Conservation (phyloP, 2,888 invertebrate genomes). For the Machimus rusticus region DNA sequence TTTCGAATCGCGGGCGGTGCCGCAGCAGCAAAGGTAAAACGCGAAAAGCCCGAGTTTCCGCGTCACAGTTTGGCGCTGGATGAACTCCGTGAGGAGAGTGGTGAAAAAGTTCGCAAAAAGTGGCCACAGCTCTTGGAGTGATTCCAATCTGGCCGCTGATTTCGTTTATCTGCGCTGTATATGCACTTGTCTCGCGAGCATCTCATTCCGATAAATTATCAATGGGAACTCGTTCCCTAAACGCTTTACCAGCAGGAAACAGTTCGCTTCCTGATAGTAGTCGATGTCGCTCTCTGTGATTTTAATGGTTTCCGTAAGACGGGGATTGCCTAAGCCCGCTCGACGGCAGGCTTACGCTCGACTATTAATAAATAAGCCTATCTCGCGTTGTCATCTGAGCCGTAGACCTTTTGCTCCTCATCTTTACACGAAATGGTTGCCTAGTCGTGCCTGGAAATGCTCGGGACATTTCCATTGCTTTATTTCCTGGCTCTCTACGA, state of each 20-base stretch:
- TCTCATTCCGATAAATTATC: slow-evolving; percentile 32
- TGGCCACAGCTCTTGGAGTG: not conserved
- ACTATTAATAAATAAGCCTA: slow-evolving; percentile 26
- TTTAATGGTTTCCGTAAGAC: slow-evolving; percentile 30
- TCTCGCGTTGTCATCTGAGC: slow-evolving; percentile 7
- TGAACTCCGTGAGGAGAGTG: not conserved
- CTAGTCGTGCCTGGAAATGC: not conserved
- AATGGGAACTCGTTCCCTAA: slow-evolving; percentile 11
- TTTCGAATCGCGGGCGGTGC: not conserved
- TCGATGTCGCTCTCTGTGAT: slow-evolving; percentile 23
- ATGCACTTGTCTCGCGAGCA: slow-evolving; percentile 16
- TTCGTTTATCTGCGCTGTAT: slow-evolving; percentile 20
- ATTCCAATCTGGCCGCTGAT: not conserved
- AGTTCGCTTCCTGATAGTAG: slow-evolving; percentile 15
- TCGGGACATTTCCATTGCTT: not conserved
- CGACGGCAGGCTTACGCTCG: not conserved
- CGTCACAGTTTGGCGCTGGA: not conserved
- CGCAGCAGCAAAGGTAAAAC: not conserved
- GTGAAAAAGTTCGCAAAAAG: not conserved
- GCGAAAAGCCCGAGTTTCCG: not conserved
- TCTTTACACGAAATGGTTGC: not conserved
- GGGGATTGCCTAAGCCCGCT: not conserved
- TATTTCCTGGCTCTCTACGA: not conserved
- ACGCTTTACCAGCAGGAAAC: slow-evolving; percentile 17
- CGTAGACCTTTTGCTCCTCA: not conserved